These are phyloP conservation scores for Tretioscincus oriximinensis DNA, from an alignment of 2,113 vertebrate species.

Conservation along the genomic window DNA sequence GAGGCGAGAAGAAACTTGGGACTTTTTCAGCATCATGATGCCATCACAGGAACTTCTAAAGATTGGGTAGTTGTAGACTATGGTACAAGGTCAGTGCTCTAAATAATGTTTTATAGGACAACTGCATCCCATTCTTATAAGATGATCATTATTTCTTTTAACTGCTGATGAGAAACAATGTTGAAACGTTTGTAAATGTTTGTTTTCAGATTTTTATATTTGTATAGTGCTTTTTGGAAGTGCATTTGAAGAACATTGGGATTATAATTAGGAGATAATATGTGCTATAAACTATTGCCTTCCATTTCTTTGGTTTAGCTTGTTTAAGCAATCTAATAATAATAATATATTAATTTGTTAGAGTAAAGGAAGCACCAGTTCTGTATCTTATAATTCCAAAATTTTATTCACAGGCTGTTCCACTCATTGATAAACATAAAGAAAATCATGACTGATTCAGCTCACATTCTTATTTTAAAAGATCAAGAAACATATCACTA, in stretches of 20 bases:
- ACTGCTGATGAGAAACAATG: no score
- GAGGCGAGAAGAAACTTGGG: slow-evolving; percentile 83
- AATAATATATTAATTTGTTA: not conserved
- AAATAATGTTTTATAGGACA: not conserved
- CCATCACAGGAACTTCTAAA: slow-evolving; percentile 87
- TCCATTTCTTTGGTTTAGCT: not conserved
- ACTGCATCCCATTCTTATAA: no score
- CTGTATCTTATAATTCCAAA: slow-evolving; percentile 23
- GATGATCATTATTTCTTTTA: no score
- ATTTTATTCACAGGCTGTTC: slow-evolving; percentile 79
- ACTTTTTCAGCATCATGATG: slow-evolving; percentile 94
- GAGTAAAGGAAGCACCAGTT: not conserved
- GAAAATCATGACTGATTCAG: slow-evolving; percentile 82
- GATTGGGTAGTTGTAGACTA: slow-evolving; percentile 92
- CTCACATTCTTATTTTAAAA: slow-evolving; percentile 84
- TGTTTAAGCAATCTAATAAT: not conserved
- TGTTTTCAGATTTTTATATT: no score
- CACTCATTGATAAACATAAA: slow-evolving; percentile 84
- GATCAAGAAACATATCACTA: slow-evolving; percentile 79
- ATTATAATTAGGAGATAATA: not conserved
- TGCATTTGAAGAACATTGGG: not conserved
- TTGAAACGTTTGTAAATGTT: no score
- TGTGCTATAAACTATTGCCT: not conserved
- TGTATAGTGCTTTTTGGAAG: no score
- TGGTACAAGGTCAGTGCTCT: slow-evolving; percentile 83